Percentiles rank a stretch among this genome's conserved stretches.
Evolutionary conservation across 2,113 vertebrate genomes (phyloP).

Genomic region (Leptosomus discolor): DNA sequence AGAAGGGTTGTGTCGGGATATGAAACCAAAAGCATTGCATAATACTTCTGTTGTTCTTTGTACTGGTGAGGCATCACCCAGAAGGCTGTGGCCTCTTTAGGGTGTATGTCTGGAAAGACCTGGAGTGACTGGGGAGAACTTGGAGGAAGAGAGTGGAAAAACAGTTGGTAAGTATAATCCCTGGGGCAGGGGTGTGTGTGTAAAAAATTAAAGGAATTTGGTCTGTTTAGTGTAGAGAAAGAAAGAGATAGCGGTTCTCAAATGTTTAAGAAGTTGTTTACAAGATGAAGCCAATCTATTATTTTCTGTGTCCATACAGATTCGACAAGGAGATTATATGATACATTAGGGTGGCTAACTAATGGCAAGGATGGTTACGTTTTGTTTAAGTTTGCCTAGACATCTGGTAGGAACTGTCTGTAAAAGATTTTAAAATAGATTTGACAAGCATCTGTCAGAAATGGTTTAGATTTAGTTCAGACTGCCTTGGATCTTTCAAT

Average conservation of each 20-base stretch:
- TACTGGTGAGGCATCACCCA: neutral
- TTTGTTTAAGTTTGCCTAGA: neutral
- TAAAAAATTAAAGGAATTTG: neutral
- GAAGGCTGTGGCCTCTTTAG: neutral
- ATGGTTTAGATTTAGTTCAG: neutral
- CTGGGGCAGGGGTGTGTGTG: neutral
- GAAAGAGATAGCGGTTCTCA: neutral
- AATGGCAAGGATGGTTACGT: neutral
- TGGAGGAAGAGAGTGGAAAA: neutral
- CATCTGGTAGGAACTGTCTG: neutral
- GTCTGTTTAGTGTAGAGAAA: neutral
- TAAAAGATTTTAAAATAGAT: neutral
- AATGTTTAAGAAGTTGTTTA: neutral
- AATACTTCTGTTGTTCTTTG: neutral
- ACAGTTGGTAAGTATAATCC: neutral
- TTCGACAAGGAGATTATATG: neutral
- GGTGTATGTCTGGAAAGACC: neutral
- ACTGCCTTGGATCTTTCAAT: neutral
- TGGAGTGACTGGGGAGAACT: neutral
- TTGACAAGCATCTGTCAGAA: neutral
- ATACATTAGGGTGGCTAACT: neutral
- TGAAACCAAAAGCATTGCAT: neutral
- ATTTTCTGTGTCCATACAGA: neutral
- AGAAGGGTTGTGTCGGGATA: neutral
- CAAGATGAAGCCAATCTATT: neutral